Base-by-base conservation (phyloP, 2,797 vertebrate species). In the Lepilemur ruficaudatus region DNA sequence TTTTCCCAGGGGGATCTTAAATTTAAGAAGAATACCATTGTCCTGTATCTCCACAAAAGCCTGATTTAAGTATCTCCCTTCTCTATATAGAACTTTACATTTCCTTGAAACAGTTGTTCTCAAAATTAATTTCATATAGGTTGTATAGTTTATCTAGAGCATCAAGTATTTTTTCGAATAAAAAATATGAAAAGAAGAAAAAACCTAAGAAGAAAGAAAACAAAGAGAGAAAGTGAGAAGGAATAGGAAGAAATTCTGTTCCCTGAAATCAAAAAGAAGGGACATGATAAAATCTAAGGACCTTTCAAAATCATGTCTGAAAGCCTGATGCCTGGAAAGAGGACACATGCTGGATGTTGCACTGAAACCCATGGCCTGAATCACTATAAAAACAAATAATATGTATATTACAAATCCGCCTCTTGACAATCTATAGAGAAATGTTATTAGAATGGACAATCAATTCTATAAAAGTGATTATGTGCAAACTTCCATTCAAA, bases 221-320 rank as follows among this genome's bases (percentile, higher is more conserved):
- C 23, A 80, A 59, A 43, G 9, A 72, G 65, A 73, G 55, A 46
- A 17, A 11, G 11, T 18, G 50, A 63, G 1, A 79, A 57, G 4
- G 6, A 79, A 57, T 38, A 88, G 48, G 32, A 87, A 93, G 38
- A 88, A 78, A 57, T 11, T 81, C 14, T 57, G 14, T 57, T 80
- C 23, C 5, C 20, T 59, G 48, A 59, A 79, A 93, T 93, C n/a
- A 78, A 88, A 46, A 38, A 73, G 63, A 88, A 32, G 22, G 30
- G 1, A 0, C 5, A 65, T 52, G 5, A 78, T 41, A 93, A 48
- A 84, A 82, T 65, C 25, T 7, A 28, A 85, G 69, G 22, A 23
- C 14, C 25, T 94, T 96, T 91, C 14, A 79, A 96, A 96, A 80
- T 4, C 55, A n/a, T 4, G 5, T 52, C 52, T 86, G 73, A 95